These are phyloP conservation scores for Gnathonemus echidnorhynchus DNA, from an alignment of 2,113 vertebrate species.

Conservation along the genomic window DNA sequence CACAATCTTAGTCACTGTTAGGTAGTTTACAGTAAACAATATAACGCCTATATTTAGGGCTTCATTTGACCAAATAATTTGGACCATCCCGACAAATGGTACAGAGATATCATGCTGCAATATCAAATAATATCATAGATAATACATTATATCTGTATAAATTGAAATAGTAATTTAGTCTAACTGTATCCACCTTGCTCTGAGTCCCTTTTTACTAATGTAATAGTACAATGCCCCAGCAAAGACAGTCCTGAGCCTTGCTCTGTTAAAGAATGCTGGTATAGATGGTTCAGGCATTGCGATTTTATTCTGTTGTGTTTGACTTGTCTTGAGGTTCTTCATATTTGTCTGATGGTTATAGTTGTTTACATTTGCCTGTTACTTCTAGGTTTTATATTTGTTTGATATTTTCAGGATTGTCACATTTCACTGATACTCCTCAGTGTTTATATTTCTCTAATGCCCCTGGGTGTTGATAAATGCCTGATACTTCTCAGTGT, in stretches of 20 bases:
- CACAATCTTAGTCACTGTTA: neutral
- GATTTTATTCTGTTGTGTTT: neutral
- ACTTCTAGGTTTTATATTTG: neutral
- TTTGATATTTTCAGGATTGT: neutral
- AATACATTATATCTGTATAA: neutral
- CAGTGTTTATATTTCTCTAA: neutral
- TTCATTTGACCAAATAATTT: neutral
- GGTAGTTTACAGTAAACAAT: neutral
- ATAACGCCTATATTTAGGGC: neutral
- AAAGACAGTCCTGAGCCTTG: neutral
- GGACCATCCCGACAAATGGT: neutral
- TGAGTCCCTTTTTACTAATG: neutral
- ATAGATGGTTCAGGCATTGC: neutral
- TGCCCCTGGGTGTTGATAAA: neutral
- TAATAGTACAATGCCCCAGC: neutral
- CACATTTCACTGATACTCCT: neutral
- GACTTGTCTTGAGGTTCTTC: neutral
- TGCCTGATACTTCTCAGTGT: neutral
- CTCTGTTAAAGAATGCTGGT: neutral
- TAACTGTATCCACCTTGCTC: neutral
- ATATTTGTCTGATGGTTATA: neutral
- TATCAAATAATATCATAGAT: neutral
- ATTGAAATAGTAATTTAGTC: neutral
- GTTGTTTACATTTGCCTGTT: neutral
- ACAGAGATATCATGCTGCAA: neutral